phyloP scores from a whole-genome alignment of 2,888 invertebrate genomes.

The Scrobipalpa costella region DNA sequence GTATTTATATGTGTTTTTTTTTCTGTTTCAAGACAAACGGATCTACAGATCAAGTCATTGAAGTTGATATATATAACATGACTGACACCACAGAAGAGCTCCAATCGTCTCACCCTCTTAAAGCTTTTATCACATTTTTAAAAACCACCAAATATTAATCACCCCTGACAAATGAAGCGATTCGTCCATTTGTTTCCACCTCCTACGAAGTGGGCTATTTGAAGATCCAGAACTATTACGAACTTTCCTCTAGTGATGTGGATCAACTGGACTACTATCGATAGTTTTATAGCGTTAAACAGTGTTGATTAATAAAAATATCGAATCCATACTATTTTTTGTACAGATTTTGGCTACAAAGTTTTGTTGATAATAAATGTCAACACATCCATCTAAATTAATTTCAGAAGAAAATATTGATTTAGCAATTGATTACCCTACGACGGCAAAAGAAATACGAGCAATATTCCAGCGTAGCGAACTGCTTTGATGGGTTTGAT shows the following conservation, averaged over 20 bases:
- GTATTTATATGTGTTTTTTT: too few species aligned
- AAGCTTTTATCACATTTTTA: slow-evolving; percentile 23
- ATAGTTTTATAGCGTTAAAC: too few species aligned
- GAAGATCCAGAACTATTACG: slow-evolving; percentile 5
- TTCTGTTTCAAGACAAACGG: neutral
- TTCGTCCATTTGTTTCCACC: slow-evolving; percentile 41
- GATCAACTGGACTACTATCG: neutral
- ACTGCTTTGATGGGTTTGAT: too few species aligned
- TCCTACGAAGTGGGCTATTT: slow-evolving; percentile 38
- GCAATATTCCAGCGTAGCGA: too few species aligned
- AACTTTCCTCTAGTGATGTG: slow-evolving; percentile 1
- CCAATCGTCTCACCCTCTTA: slow-evolving; percentile 10
- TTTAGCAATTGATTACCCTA: too few species aligned
- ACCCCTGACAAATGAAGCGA: slow-evolving; percentile 41
- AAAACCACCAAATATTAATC: slow-evolving; percentile 31
- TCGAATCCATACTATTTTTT: too few species aligned
- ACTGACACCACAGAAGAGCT: neutral
- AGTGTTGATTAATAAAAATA: too few species aligned
- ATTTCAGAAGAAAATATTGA: too few species aligned
- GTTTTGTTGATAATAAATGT: too few species aligned
- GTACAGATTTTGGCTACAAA: too few species aligned
- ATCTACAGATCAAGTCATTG: neutral
- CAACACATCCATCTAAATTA: too few species aligned
- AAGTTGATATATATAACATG: neutral
- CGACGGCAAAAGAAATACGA: too few species aligned